Conservation (phyloP, 1,140 invertebrate species). For the Ganaspis sp. region DNA sequence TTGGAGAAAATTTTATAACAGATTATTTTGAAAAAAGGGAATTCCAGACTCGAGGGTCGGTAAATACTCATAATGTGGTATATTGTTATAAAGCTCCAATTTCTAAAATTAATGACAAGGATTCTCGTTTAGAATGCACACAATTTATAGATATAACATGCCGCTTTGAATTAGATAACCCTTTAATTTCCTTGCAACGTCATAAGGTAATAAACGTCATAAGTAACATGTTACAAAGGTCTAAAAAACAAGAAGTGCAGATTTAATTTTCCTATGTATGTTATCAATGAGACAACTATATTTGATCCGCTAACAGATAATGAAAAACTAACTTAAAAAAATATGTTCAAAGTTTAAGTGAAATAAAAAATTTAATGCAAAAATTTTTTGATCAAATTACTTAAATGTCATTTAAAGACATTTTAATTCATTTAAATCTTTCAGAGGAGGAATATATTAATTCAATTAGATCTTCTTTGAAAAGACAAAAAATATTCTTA, state of each 20-base stretch:
- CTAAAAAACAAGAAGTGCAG: constrained; percentile 2
- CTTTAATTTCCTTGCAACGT: neutral
- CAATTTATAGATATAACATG: neutral
- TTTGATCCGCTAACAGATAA: neutral
- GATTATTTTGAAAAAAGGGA: constrained; percentile 21
- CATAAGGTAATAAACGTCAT: neutral
- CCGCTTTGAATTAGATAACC: neutral
- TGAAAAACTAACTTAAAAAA: neutral
- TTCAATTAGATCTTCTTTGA: neutral
- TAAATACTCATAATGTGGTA: constrained; percentile 5
- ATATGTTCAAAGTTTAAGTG: neutral
- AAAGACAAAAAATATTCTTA: constrained; percentile 30
- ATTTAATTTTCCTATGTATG: neutral
- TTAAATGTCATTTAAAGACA: neutral
- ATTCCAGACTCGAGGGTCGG: constrained; percentile 28
- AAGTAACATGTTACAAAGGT: constrained; percentile 27
- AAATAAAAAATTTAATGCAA: neutral
- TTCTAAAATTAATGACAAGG: neutral
- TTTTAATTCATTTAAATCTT: neutral
- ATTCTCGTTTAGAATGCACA: neutral
- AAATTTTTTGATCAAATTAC: neutral
- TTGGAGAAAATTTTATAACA: constrained; percentile 27
- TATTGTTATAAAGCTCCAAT: constrained; percentile 13
- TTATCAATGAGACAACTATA: neutral
- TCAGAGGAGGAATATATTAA: neutral